Percentiles rank a stretch among this genome's conserved stretches.
These are phyloP conservation scores for Oryzias curvinotus DNA, from an alignment of 2,113 vertebrate species.

Conservation along the genomic window DNA sequence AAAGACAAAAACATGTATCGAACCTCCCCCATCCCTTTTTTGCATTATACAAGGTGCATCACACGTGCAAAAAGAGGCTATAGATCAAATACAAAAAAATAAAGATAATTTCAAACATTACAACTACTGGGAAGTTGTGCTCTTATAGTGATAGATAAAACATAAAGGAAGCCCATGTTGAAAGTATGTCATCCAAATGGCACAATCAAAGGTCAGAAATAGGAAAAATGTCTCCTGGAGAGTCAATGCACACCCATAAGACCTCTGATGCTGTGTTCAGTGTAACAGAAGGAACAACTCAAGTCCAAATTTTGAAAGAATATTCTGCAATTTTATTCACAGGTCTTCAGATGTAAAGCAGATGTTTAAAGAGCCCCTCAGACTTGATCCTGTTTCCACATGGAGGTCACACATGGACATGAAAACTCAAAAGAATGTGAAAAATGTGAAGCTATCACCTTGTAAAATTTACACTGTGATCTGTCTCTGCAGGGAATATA, in stretches of 20 bases:
- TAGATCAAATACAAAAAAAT: constrained; percentile 11
- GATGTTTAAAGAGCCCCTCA: constrained; percentile 23
- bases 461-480: constrained; percentile 25
- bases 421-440: constrained; percentile 33
- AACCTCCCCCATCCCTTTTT: not conserved
- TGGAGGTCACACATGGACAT: constrained; percentile 29
- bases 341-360: constrained; percentile 37
- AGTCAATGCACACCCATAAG: not conserved
- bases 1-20: too few relatives aligned
- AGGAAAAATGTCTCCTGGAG: constrained; percentile 6
- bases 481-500: not conserved
- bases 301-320: constrained; percentile 1
- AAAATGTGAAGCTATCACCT: constrained; percentile 20
- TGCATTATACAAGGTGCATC: not conserved
- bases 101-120: constrained; percentile 36
- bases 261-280: not conserved
- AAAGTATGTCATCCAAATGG: constrained; percentile 27
- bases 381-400: constrained; percentile 42
- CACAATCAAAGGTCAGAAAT: constrained; percentile 1
- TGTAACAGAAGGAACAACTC: not conserved
- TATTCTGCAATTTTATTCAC: constrained; percentile 15
- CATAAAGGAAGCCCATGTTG: constrained; percentile 4
- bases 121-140: constrained; percentile 4
- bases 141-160: constrained; percentile 35
- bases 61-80: constrained; percentile 25